These are phyloP conservation scores for Rhopilema esculentum DNA, from an alignment of 30 jellyfish, hydroid and myxozoan genomes.

Conservation along the genomic window DNA sequence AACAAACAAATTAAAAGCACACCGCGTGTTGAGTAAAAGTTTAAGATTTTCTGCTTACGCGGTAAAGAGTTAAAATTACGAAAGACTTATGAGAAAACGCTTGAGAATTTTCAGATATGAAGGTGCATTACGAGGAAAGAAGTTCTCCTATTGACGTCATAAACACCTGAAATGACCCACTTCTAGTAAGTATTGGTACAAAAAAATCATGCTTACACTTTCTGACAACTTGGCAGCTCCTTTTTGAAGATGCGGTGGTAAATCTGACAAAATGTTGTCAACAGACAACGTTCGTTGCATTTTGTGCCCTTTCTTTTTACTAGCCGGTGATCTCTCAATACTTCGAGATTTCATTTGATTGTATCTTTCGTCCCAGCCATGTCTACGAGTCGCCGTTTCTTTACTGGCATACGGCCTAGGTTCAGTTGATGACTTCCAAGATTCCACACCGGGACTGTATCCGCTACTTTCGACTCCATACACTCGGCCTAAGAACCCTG, in stretches of 20 bases:
- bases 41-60: too few species aligned
- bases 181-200: background rate
- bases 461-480: background rate
- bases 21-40: too few species aligned
- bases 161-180: too few species aligned
- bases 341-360: conserved; percentile 13
- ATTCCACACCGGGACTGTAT: background rate
- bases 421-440: conserved; percentile 26
- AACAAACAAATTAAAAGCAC: too few species aligned
- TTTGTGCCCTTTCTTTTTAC: background rate
- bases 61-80: too few species aligned
- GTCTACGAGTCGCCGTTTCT: conserved; percentile 28
- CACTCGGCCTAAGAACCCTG: background rate
- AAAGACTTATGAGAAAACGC: too few species aligned
- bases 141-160: too few species aligned
- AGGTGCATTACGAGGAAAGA: too few species aligned
- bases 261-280: conserved; percentile 26
- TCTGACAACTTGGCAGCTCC: conserved; percentile 40
- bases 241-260: conserved; percentile 38
- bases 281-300: conserved; percentile 36
- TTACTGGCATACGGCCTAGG: conserved; percentile 19
- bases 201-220: conserved; percentile 10
- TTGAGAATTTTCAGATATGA: too few species aligned
- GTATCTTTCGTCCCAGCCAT: conserved; percentile 17
- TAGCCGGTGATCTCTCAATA: background rate